phyloP scores from a whole-genome alignment of 2,113 vertebrate genomes.

The Smithornis capensis region DNA sequence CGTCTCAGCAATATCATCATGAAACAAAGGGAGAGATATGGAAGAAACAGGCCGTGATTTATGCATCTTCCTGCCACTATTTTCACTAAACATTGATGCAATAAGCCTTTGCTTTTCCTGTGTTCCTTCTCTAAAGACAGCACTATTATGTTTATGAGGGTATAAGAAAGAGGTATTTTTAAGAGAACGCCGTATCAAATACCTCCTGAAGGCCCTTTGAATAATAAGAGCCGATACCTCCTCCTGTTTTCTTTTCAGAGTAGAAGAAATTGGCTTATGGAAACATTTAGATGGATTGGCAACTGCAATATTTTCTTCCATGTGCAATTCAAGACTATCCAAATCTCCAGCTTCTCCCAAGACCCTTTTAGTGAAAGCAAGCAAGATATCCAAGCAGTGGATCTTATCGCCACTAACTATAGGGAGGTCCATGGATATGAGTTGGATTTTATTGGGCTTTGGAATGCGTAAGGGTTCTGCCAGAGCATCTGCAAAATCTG shows the following conservation, averaged over 20 bases:
- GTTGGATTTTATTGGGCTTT: constrained; percentile 88
- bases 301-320: constrained; percentile 91
- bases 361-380: constrained; percentile 93
- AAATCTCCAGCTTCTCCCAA: constrained; percentile 86
- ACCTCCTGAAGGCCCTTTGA: constrained; percentile 86
- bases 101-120: constrained; percentile 75
- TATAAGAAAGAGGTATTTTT: constrained; percentile 74
- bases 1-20: constrained; percentile 73
- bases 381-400: constrained; percentile 94
- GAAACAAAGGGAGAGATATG: constrained; percentile 80
- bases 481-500: constrained; percentile 87
- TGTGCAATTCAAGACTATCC: constrained; percentile 85
- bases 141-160: constrained; percentile 62
- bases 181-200: constrained; percentile 72
- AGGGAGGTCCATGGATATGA: constrained; percentile 93
- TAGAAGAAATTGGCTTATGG: constrained; percentile 91
- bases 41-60: constrained; percentile 43
- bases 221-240: constrained; percentile 84
- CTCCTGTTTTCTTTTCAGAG: constrained; percentile 86
- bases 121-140: constrained; percentile 56
- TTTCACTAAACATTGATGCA: constrained; percentile 68
- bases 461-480: constrained; percentile 88
- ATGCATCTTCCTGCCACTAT: constrained; percentile 52
- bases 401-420: constrained; percentile 95
- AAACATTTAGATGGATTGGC: constrained; percentile 80